Evolutionary conservation across 2,888 invertebrate species (phyloP).

Genomic region (Steinernema carpocapsae): DNA sequence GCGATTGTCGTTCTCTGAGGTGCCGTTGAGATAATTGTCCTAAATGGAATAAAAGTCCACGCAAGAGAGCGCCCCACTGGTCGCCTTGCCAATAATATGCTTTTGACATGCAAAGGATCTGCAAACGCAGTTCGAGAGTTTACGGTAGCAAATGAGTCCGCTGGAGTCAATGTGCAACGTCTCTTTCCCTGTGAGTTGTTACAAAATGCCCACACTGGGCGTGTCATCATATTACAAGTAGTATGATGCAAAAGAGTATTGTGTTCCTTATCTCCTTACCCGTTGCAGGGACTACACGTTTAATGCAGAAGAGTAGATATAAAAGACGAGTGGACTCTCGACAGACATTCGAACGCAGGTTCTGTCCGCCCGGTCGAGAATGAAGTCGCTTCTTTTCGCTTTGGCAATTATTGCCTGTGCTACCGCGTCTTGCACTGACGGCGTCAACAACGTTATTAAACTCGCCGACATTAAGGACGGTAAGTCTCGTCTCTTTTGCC

Average conservation of each 20-base stretch:
- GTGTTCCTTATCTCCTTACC: background rate
- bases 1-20: constrained; percentile 10
- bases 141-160: background rate
- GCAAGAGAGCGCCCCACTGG: background rate
- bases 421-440: constrained; percentile 21
- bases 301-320: background rate
- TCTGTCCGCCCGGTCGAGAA: background rate
- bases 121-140: background rate
- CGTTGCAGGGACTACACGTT: background rate
- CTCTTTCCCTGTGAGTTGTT: background rate
- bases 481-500: background rate
- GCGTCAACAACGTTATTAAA: constrained; percentile 31
- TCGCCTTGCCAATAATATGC: background rate
- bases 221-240: constrained; percentile 26
- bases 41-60: constrained; percentile 20
- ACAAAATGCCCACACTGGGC: background rate
- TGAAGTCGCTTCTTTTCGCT: constrained; percentile 4
- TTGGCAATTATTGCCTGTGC: constrained; percentile 16
- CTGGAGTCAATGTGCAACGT: constrained; percentile 7
- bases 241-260: constrained; percentile 19
- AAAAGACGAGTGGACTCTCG: background rate
- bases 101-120: constrained; percentile 6
- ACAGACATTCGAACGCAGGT: background rate
- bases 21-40: constrained; percentile 26
- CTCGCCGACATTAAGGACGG: constrained; percentile 35